Evolutionary conservation across 2,888 invertebrate genomes (phyloP), one percentile per base, ranked within the genome.

Genomic region (Acanthosepion pharaonis): DNA sequence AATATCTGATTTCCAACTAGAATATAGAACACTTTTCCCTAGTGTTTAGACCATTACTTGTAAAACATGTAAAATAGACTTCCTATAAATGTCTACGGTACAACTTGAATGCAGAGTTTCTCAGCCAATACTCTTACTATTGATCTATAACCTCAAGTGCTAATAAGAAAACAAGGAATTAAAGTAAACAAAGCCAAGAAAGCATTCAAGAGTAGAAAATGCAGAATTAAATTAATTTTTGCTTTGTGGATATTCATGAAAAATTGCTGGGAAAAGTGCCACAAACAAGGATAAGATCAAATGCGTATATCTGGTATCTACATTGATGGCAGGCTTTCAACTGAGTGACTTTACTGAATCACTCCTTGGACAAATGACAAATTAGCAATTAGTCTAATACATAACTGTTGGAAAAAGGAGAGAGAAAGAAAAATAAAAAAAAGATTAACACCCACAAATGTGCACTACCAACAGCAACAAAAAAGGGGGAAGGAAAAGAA

Each of bases 201-300:
- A 78, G n/a, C n/a, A 78, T n/a, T 78, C 15, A 78, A 78, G 78
- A 78, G 78, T n/a, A 33, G 78, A 78, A 78, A 78, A 78, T 78
- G 78, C 78, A 15, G n/a, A n/a, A 78, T 15, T 78, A 78, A 78
- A 78, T 78, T 78, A 78, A 78, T 78, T 78, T 78, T 78, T 78
- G 78, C 78, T 78, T 78, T 78, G 78, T 78, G n/a, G 78, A 78
- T 78, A 78, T 78, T 78, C 78, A 78, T 78, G 78, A 78, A 78
- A 78, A 78, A 78, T 78, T n/a, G 78, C 78, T 78, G 78, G 78
- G 78, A 78, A 78, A 15, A 9, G n/a, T 78, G 78, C 78, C 78
- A 78, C 78, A 78, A 78, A 78, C 78, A 78, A 78, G 11, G 78
- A 78, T 78, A 78, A 78, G n/a, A 78, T 78, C n/a, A 78, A 78